phyloP scores from a whole-genome alignment of 1,140 invertebrate species.

The Hylaeus volcanicus region DNA sequence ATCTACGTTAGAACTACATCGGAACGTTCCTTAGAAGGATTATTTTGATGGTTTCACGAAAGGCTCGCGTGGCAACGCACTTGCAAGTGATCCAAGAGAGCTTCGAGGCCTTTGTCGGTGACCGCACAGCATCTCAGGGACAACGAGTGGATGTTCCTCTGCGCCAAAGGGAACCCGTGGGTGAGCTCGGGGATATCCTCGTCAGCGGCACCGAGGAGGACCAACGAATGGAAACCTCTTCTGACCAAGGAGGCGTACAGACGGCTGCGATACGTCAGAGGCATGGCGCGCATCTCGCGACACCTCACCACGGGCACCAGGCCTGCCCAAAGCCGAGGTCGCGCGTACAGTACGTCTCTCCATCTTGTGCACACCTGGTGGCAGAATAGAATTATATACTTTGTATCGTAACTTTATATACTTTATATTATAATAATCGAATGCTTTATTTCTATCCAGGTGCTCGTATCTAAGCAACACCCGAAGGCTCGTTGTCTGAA shows the following conservation, averaged over 20 bases:
- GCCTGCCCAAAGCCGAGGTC: constrained; percentile 91
- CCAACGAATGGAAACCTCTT: constrained; percentile 92
- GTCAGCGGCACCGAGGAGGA: constrained; percentile 91
- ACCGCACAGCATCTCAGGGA: constrained; percentile 92
- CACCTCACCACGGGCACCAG: constrained; percentile 91
- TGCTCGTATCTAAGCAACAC: too few species aligned
- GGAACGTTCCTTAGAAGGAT: too few species aligned
- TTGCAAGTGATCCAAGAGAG: constrained; percentile 91
- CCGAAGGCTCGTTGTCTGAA: too few species aligned
- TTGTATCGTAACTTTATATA: too few species aligned
- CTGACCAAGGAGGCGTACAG: constrained; percentile 91
- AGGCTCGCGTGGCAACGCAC: constrained; percentile 75
- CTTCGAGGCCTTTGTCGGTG: constrained; percentile 92
- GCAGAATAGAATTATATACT: neutral
- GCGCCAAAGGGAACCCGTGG: constrained; percentile 89
- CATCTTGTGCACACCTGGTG: constrained; percentile 88
- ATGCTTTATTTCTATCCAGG: too few species aligned
- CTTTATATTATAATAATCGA: too few species aligned
- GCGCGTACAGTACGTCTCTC: constrained; percentile 92
- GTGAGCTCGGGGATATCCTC: constrained; percentile 94
- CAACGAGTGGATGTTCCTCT: constrained; percentile 90
- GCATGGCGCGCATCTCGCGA: constrained; percentile 86
- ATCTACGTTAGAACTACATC: too few species aligned
- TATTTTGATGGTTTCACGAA: neutral
- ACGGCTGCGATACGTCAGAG: constrained; percentile 85